phyloP scores from a whole-genome alignment of 2,888 invertebrate genomes.

The Teleiodes luculella region DNA sequence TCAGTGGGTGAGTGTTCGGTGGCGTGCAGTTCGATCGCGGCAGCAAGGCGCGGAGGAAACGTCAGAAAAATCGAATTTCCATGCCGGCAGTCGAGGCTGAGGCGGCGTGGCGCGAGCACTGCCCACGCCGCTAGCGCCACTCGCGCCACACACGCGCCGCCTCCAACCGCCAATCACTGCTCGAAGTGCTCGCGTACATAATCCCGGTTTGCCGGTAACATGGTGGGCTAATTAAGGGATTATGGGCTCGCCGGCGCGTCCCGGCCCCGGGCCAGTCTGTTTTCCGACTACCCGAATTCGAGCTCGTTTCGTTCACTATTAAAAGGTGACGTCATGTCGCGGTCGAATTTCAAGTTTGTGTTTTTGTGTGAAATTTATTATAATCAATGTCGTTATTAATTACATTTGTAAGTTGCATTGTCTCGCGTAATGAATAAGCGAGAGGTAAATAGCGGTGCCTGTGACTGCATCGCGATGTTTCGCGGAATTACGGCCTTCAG shows the following conservation, averaged over 20 bases:
- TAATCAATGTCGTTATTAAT: not conserved
- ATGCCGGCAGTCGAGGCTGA: slow-evolving; percentile 73
- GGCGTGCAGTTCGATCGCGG: slow-evolving; percentile 76
- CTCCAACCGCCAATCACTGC: slow-evolving; percentile 36
- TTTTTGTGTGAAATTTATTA: slow-evolving; percentile 22
- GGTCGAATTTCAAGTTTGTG: slow-evolving; percentile 50
- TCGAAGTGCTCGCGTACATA: slow-evolving; percentile 37
- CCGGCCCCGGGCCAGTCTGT: slow-evolving; percentile 54
- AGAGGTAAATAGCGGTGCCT: slow-evolving; percentile 19
- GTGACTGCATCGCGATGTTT: slow-evolving; percentile 29
- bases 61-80: slow-evolving; percentile 78
- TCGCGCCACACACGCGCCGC: slow-evolving; percentile 29
- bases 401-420: slow-evolving; percentile 53
- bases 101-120: slow-evolving; percentile 72
- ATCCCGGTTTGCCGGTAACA: slow-evolving; percentile 31
- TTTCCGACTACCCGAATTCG: slow-evolving; percentile 58
- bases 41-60: slow-evolving; percentile 76
- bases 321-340: slow-evolving; percentile 72
- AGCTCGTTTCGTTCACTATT: slow-evolving; percentile 58
- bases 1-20: slow-evolving; percentile 59
- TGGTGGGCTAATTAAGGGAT: slow-evolving; percentile 62
- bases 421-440: slow-evolving; percentile 40
- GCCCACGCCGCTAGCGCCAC: slow-evolving; percentile 44
- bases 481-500: slow-evolving; percentile 43
- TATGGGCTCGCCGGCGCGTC: slow-evolving; percentile 61